Conservation (phyloP, 2,113 vertebrate species). For the Trogon surrucura region DNA sequence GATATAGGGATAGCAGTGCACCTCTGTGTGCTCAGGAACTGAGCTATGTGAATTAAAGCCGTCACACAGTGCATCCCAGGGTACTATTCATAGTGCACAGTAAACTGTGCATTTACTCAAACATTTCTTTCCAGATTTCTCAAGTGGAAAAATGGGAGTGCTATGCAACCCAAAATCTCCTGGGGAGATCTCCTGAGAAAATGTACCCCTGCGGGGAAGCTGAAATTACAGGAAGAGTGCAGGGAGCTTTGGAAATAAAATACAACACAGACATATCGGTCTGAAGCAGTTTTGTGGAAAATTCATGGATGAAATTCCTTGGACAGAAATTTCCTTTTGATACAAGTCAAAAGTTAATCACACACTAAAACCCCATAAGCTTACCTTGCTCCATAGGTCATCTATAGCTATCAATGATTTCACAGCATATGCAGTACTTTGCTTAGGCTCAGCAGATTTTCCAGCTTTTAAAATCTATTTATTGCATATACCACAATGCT, state of each 20-base stretch:
- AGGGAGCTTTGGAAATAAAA: neutral
- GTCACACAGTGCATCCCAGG: neutral
- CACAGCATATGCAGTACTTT: neutral
- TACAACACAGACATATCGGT: rapidly evolving
- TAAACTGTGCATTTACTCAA: neutral
- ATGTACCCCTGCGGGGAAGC: neutral
- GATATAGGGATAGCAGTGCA: neutral
- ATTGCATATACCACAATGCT: neutral
- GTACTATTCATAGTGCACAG: neutral
- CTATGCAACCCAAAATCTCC: neutral
- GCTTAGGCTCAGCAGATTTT: neutral
- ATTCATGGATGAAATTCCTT: neutral
- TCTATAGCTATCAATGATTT: neutral
- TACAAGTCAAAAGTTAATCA: neutral
- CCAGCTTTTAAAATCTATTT: neutral
- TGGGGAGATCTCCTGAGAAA: neutral
- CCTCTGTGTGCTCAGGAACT: rapidly evolving
- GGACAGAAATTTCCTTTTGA: neutral
- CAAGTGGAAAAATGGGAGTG: neutral
- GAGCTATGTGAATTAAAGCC: neutral
- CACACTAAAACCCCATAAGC: neutral
- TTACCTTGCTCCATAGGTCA: neutral
- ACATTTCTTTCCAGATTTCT: neutral
- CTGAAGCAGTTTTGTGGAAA: neutral
- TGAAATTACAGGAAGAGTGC: neutral